phyloP scores from a whole-genome alignment of 2,888 invertebrate species.

The Archips crataeganus region DNA sequence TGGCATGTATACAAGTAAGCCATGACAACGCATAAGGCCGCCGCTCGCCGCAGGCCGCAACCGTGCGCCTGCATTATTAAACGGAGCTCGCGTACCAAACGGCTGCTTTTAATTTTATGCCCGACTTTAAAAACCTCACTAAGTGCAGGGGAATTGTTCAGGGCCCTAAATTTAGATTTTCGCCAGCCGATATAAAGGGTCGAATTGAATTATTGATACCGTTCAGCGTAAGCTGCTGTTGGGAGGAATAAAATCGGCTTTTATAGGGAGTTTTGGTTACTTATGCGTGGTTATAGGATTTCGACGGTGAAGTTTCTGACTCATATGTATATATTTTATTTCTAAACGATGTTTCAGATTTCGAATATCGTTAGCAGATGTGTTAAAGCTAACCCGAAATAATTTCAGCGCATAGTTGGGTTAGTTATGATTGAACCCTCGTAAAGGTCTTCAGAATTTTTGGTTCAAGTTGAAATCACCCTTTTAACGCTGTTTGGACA shows the following conservation, averaged over 20 bases:
- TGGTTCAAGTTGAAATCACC: too few species aligned
- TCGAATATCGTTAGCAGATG: too few species aligned
- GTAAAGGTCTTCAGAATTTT: too few species aligned
- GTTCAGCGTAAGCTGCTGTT: slow-evolving; percentile 20
- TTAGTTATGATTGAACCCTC: too few species aligned
- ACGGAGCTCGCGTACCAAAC: slow-evolving; percentile 56
- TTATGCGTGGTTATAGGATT: neutral
- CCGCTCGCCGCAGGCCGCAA: slow-evolving; percentile 22
- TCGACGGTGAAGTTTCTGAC: neutral
- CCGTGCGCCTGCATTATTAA: slow-evolving; percentile 69
- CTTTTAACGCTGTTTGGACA: too few species aligned
- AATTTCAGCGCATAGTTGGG: too few species aligned
- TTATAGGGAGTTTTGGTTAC: slow-evolving; percentile 15
- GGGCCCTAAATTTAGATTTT: slow-evolving; percentile 29
- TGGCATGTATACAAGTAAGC: slow-evolving; percentile 42
- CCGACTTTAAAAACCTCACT: slow-evolving; percentile 55
- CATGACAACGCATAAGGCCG: slow-evolving; percentile 69
- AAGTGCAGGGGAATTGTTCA: slow-evolving; percentile 37
- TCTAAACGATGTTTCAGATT: too few species aligned
- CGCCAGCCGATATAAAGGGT: slow-evolving; percentile 37
- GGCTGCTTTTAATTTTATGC: slow-evolving; percentile 63
- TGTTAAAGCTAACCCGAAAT: too few species aligned
- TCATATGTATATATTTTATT: neutral
- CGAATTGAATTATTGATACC: slow-evolving; percentile 41
- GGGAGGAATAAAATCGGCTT: slow-evolving; percentile 33